Conservation (phyloP, 2,888 invertebrate genomes). For the Cyclophora albipunctata region DNA sequence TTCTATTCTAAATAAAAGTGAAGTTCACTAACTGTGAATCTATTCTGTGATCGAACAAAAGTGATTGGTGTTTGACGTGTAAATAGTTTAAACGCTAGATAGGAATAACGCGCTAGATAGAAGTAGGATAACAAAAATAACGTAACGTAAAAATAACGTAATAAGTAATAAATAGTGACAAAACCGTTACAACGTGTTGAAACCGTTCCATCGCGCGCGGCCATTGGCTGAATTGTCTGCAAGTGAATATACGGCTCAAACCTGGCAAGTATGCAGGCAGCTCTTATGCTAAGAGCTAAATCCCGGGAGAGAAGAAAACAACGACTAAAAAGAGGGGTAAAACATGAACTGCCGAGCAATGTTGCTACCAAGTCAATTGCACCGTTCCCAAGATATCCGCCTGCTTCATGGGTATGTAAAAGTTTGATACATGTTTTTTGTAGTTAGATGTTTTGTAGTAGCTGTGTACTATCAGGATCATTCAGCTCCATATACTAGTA, state of each 20-base stretch:
- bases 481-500: too few species aligned
- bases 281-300: constrained; percentile 93
- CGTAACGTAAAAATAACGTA: constrained; percentile 15
- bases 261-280: constrained; percentile 91
- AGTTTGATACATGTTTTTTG: constrained; percentile 19
- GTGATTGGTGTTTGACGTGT: constrained; percentile 48
- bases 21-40: constrained; percentile 44
- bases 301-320: constrained; percentile 90
- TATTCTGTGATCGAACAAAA: constrained; percentile 61
- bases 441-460: not conserved
- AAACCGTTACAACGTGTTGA: constrained; percentile 10
- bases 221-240: constrained; percentile 39
- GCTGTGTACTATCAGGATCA: not conserved
- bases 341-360: constrained; percentile 89
- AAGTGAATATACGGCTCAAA: constrained; percentile 53
- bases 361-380: constrained; percentile 90
- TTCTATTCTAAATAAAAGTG: constrained; percentile 59
- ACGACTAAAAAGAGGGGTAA: constrained; percentile 81
- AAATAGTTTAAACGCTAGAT: constrained; percentile 45
- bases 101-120: constrained; percentile 45
- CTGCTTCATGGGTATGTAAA: constrained; percentile 81
- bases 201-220: constrained; percentile 14
- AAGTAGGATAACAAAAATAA: constrained; percentile 17
- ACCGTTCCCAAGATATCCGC: constrained; percentile 91
- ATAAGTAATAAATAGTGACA: constrained; percentile 9